phyloP scores from a whole-genome alignment of 2,888 invertebrate genomes.

The Hypomecis atomaria region DNA sequence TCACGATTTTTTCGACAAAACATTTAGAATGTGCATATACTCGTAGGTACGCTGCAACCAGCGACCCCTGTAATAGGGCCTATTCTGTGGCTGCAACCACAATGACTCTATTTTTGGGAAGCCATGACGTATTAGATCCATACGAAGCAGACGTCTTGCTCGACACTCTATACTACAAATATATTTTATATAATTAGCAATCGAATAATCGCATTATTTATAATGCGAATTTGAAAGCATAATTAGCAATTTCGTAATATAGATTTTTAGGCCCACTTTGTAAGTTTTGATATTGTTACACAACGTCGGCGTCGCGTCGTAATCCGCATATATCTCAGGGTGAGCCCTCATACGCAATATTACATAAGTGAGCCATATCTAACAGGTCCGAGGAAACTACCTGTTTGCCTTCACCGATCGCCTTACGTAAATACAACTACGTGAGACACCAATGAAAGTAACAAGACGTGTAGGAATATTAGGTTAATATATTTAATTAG shows the following conservation, averaged over 20 bases:
- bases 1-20: neutral
- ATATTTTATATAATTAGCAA: too few relatives aligned
- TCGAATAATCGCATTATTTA: neutral
- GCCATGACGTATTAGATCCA: too few relatives aligned
- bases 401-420: slow-evolving; percentile 33
- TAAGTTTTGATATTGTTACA: neutral
- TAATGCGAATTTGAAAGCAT: neutral
- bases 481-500: slow-evolving; percentile 58
- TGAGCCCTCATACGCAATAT: slow-evolving; percentile 24
- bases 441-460: slow-evolving; percentile 20
- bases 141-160: too few relatives aligned
- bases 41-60: too few relatives aligned
- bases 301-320: neutral
- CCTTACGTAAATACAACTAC: slow-evolving; percentile 25
- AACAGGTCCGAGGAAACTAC: slow-evolving; percentile 31
- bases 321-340: slow-evolving; percentile 15
- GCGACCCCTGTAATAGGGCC: too few relatives aligned
- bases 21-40: too few relatives aligned
- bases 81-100: too few relatives aligned
- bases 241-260: neutral
- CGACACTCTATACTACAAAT: too few relatives aligned
- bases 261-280: too few relatives aligned
- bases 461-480: slow-evolving; percentile 21
- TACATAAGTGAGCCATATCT: slow-evolving; percentile 32
- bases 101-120: too few relatives aligned